Conservation (phyloP, 2,797 vertebrate genomes). For the Anas capensis region DNA sequence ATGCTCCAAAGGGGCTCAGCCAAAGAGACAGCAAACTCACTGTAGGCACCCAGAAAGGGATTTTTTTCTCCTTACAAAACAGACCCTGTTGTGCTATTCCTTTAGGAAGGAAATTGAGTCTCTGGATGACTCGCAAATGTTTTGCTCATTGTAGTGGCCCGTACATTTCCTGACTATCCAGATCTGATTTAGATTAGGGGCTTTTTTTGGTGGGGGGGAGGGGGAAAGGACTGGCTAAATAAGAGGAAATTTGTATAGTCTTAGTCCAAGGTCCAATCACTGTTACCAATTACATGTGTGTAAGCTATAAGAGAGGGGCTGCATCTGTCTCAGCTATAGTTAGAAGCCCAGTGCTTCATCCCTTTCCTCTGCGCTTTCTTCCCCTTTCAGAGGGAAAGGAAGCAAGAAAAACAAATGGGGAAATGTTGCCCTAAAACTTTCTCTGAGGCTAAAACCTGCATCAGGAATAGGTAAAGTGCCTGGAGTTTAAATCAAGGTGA, state of each 20-base stretch:
- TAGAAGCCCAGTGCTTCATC: not conserved
- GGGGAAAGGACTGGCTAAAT: constrained; percentile 7
- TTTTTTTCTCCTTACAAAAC: constrained; percentile 50
- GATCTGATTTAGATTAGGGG: constrained; percentile 69
- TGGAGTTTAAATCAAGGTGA: not conserved
- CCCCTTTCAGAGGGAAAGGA: not conserved
- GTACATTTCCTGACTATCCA: constrained; percentile 63
- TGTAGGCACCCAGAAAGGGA: not conserved
- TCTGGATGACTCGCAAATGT: constrained; percentile 61
- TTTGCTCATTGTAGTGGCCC: constrained; percentile 58
- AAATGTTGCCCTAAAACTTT: not conserved
- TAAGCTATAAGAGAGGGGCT: not conserved
- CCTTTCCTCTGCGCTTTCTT: not conserved
- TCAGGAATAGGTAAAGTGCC: not conserved
- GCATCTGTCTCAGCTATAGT: not conserved
- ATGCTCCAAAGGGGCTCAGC: not conserved
- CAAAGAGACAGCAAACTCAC: constrained; percentile 36
- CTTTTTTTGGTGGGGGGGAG: not conserved
- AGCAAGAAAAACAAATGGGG: not conserved
- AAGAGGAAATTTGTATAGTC: constrained; percentile 56
- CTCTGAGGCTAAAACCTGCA: not conserved
- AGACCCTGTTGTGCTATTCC: constrained; percentile 43
- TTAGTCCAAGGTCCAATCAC: constrained; percentile 52
- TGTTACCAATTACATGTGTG: constrained; percentile 52
- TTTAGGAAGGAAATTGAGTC: constrained; percentile 73